Evolutionary conservation across 2,888 invertebrate species (phyloP), one percentile per base, ranked within the genome.

Genomic region (Acleris cristana): DNA sequence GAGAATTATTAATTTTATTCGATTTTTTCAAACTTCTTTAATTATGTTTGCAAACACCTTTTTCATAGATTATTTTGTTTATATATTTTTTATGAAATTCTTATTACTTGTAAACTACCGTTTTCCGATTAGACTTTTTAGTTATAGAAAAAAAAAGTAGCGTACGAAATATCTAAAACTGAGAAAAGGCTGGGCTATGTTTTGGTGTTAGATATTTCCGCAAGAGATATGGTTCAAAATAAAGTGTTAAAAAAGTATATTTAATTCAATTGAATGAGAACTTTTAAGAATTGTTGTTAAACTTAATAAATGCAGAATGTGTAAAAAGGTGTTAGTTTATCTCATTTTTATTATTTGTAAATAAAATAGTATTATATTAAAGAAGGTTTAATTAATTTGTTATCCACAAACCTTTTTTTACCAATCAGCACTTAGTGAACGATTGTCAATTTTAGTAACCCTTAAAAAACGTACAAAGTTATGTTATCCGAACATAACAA

Each of bases 251-350:
- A 71, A 71, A 58, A 70, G 72, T 73, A 72, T 72, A 75, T 60
- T 53, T 56, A 69, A 70, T 73, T 72, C 71, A 40, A 40, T 40
- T 40, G 14, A 40, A 40, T 40, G 40, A 4, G 40, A 40, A 40
- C 40, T 76, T 72, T 71, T 73, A 73, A 71, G 65, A 72, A 72
- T 72, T 77, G 77, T 80, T 81, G 73, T 73, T 71, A 78, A 74
- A 76, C 71, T 69, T 72, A 79, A 79, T 79, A 80, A 81, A 80
- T 73, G 74, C 76, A 76, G 79, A 69, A 73, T 76, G 72, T 80
- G 74, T 79, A 75, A 72, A 60, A 70, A 56, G 57, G 70, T 68
- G 58, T 64, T 63, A 70, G 70, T 73, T 74, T 70, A 71, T 71
- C 71, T 57, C 55, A 60, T 40, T 40, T 65, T 49, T 61, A 59